A percentile compares a stretch with the other conserved stretches of the same genome.
Evolutionary conservation across 1,140 invertebrate species (phyloP).

Genomic region (Sarcophaga peregrina): DNA sequence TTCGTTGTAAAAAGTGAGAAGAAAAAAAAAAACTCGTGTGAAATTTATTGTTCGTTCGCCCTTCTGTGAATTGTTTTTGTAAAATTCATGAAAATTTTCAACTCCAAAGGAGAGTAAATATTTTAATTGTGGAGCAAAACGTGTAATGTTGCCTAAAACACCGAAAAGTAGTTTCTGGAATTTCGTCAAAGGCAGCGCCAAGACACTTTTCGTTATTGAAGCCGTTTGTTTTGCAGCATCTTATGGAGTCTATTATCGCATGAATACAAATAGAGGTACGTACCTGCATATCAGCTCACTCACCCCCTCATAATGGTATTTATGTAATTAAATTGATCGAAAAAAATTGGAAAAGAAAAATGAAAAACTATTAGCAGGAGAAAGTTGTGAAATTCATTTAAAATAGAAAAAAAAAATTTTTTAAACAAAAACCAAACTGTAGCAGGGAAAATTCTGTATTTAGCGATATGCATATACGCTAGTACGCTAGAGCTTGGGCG

Average conservation of each 20-base stretch:
- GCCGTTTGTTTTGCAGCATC: constrained; percentile 68
- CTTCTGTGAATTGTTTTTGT: constrained; percentile 10
- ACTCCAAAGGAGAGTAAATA: background rate
- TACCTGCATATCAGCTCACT: background rate
- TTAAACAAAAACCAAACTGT: background rate
- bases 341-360: background rate
- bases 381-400: constrained; percentile 5
- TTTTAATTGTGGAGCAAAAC: background rate
- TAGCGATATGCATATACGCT: too few species aligned
- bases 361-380: background rate
- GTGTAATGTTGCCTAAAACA: constrained; percentile 71
- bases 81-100: constrained; percentile 1
- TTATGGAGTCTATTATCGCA: constrained; percentile 72
- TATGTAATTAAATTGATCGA: background rate
- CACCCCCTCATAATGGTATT: background rate
- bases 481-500: background rate
- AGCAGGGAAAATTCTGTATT: background rate
- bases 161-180: constrained; percentile 69
- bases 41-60: background rate
- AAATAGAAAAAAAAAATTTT: background rate
- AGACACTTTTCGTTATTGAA: constrained; percentile 70
- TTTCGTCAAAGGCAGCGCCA: constrained; percentile 68
- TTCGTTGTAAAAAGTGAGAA: background rate
- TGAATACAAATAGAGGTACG: constrained; percentile 73
- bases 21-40: background rate